These are phyloP conservation scores for Oreohelix idahoensis DNA, from an alignment of 1,140 invertebrate genomes.

Conservation along the genomic window DNA sequence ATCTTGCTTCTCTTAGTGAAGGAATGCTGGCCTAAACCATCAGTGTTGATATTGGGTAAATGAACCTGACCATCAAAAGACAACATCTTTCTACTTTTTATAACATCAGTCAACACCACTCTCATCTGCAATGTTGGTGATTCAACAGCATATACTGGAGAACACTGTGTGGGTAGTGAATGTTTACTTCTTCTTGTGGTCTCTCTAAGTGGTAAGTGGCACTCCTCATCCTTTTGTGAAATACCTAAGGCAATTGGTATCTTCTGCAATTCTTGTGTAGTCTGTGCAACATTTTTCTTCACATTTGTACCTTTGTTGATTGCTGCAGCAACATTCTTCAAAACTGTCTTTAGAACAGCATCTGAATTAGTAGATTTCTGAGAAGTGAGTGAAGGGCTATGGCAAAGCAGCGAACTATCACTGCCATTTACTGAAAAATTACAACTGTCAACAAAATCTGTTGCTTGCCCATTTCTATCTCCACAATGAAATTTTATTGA, in stretches of 20 bases:
- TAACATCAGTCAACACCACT: not conserved
- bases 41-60: not conserved
- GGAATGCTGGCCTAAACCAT: not conserved
- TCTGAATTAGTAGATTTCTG: not conserved
- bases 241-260: too few species aligned
- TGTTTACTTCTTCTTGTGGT: too few species aligned
- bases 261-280: too few species aligned
- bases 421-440: not conserved
- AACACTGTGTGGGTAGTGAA: too few species aligned
- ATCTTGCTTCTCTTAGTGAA: not conserved
- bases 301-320: not conserved
- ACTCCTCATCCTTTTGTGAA: too few species aligned
- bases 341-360: not conserved
- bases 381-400: not conserved
- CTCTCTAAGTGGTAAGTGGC: too few species aligned
- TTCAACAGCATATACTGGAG: too few species aligned
- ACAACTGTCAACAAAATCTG: not conserved
- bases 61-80: not conserved
- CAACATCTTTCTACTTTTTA: not conserved
- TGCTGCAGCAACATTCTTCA: not conserved
- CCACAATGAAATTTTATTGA: not conserved
- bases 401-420: not conserved
- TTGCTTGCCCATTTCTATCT: not conserved
- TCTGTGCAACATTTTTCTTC: not conserved
- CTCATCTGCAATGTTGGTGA: not conserved